phyloP scores from a whole-genome alignment of 2,797 vertebrate genomes.

The Sebastolobus alascanus region DNA sequence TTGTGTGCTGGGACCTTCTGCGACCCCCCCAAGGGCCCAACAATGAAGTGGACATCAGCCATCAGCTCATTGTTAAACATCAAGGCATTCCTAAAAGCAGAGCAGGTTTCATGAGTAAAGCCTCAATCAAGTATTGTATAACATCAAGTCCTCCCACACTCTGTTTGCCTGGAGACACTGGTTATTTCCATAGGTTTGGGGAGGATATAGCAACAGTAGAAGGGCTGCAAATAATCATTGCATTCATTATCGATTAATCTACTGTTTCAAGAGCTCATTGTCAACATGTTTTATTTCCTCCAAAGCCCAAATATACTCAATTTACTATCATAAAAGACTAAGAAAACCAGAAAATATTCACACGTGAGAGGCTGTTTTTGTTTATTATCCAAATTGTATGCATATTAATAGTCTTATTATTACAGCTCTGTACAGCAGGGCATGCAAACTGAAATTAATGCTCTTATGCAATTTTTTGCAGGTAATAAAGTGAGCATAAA shows the following conservation, averaged over 20 bases:
- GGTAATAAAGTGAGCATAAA: too few species aligned
- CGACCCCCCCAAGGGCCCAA: slow-evolving; percentile 90
- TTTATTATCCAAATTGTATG: too few species aligned
- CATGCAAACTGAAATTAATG: too few species aligned
- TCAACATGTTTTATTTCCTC: not conserved
- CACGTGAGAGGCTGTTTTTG: too few species aligned
- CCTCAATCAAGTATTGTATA: slow-evolving; percentile 38
- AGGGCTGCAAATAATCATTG: not conserved
- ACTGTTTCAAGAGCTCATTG: not conserved
- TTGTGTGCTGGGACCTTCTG: slow-evolving; percentile 96
- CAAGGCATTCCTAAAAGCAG: slow-evolving; percentile 91
- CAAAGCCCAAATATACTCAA: not conserved
- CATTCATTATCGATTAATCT: not conserved
- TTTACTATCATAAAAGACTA: too few species aligned
- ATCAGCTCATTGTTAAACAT: slow-evolving; percentile 99
- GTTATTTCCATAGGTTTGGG: slow-evolving; percentile 43
- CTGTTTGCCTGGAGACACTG: slow-evolving; percentile 51
- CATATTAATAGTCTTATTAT: too few species aligned
- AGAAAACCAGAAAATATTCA: too few species aligned
- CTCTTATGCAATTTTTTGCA: too few species aligned
- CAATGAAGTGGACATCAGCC: slow-evolving; percentile 98
- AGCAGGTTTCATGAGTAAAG: slow-evolving; percentile 38
- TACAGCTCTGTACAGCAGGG: too few species aligned
- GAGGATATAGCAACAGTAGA: not conserved
- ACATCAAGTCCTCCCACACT: slow-evolving; percentile 61